Percentiles rank a stretch among this genome's conserved stretches.
Conservation (phyloP, 1,140 invertebrate genomes). For the Harpegnathos saltator region DNA sequence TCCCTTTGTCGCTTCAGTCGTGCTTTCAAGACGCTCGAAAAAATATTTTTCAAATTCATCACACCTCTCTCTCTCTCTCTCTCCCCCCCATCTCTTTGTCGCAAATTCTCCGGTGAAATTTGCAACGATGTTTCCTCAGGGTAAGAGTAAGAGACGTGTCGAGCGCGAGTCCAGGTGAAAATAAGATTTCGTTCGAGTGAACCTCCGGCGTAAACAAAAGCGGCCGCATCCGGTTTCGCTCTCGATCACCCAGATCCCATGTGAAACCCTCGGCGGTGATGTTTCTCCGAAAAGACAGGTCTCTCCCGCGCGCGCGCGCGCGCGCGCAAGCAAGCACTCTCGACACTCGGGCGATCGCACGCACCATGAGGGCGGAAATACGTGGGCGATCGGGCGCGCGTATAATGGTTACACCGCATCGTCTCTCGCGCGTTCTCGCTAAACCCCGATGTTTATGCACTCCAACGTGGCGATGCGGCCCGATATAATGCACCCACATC, state of each 20-base stretch:
- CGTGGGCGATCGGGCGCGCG: slow-evolving; percentile 78
- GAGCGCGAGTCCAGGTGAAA: too few relatives aligned
- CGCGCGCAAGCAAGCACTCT: slow-evolving; percentile 19
- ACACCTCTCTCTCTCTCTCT: too few relatives aligned
- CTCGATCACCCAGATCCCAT: slow-evolving; percentile 44
- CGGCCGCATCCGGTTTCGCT: slow-evolving; percentile 61
- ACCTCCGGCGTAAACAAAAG: slow-evolving; percentile 1
- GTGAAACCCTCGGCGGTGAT: slow-evolving; percentile 29
- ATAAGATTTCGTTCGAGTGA: background rate
- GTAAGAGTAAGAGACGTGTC: too few relatives aligned
- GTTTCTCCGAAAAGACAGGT: slow-evolving; percentile 55
- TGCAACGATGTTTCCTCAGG: too few relatives aligned
- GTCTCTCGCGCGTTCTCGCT: slow-evolving; percentile 63
- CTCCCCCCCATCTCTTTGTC: too few relatives aligned
- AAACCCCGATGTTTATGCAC: slow-evolving; percentile 80
- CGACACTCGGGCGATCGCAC: slow-evolving; percentile 60
- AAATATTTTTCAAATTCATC: too few relatives aligned
- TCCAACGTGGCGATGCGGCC: slow-evolving; percentile 67
- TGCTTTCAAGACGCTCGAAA: too few relatives aligned
- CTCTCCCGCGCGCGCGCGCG: too few relatives aligned
- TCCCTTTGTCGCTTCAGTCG: too few relatives aligned
- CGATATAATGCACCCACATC: slow-evolving; percentile 83
- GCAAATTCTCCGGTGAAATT: too few relatives aligned
- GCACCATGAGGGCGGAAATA: slow-evolving; percentile 81
- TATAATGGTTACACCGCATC: slow-evolving; percentile 80